A percentile compares a stretch with the other conserved stretches of the same genome.
Evolutionary conservation across 2,113 vertebrate species (phyloP).

Genomic region (Lynx canadensis): DNA sequence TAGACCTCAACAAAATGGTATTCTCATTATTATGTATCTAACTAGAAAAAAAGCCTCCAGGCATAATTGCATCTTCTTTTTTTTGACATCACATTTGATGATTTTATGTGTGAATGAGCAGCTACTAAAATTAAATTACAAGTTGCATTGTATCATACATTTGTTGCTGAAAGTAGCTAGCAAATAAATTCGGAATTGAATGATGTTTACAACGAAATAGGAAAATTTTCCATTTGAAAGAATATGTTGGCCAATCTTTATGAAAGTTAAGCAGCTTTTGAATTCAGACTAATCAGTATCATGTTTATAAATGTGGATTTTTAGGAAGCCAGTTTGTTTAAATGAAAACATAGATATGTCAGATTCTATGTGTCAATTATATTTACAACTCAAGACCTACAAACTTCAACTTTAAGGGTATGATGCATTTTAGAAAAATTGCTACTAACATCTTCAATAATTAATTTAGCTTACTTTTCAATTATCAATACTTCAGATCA

Average conservation of each 20-base stretch:
- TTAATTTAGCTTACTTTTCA: background rate
- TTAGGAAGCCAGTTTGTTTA: background rate
- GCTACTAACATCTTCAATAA: background rate
- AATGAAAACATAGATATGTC: background rate
- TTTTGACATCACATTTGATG: conserved; percentile 19
- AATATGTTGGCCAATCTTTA: background rate
- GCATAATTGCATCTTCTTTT: background rate
- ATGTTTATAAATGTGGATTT: background rate
- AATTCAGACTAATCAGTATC: background rate
- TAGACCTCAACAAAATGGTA: background rate
- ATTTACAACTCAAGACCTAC: background rate
- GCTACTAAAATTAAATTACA: conserved; percentile 44
- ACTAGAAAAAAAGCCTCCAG: background rate
- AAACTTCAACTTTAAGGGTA: background rate
- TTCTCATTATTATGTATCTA: background rate
- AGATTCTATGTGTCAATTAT: background rate
- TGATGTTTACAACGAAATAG: background rate
- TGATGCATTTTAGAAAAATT: background rate
- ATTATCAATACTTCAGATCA: background rate
- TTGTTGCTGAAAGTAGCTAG: background rate
- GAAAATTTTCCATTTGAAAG: background rate
- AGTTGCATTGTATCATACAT: background rate
- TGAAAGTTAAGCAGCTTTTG: conserved; percentile 3
- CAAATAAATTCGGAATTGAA: conserved; percentile 17
- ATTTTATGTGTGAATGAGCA: background rate